Percentiles rank a stretch among this genome's conserved stretches.
These are phyloP conservation scores for Limnothrissa miodon DNA, from an alignment of 2,113 vertebrate genomes.

Conservation along the genomic window DNA sequence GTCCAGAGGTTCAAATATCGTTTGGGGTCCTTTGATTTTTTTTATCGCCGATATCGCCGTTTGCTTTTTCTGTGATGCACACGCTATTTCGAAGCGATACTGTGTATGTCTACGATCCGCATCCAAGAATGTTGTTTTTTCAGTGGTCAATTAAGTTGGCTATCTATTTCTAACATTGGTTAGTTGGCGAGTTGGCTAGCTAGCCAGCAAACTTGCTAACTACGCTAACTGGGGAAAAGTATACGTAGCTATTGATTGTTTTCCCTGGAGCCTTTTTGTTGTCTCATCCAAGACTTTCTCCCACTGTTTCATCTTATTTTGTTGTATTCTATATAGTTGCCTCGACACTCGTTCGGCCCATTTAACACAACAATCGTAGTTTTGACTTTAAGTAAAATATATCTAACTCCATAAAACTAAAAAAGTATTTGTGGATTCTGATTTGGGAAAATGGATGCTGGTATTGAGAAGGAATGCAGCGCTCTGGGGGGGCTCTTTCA, in stretches of 20 bases:
- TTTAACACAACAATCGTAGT: not conserved
- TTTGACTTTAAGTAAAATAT: not conserved
- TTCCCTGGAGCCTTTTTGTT: not conserved
- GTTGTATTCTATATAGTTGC: not conserved
- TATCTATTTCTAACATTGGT: conserved; percentile 26
- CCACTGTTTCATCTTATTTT: not conserved
- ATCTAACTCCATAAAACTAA: not conserved
- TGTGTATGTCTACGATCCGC: not conserved
- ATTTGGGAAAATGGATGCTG: conserved; percentile 74
- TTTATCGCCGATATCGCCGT: not conserved
- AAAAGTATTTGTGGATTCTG: conserved; percentile 16
- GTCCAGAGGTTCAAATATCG: not conserved
- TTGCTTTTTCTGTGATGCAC: not conserved
- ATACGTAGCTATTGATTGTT: conserved; percentile 21
- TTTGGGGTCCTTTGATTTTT: not conserved
- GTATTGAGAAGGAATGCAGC: conserved; percentile 82
- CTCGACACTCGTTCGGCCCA: not conserved
- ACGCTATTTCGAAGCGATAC: not conserved
- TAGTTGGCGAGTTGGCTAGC: conserved; percentile 32
- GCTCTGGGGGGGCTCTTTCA: conserved; percentile 82
- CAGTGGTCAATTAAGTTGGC: conserved; percentile 29
- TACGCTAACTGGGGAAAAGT: conserved; percentile 25
- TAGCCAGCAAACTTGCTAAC: conserved; percentile 33
- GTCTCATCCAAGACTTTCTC: not conserved
- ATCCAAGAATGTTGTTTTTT: conserved; percentile 26